Evolutionary conservation across 2,888 invertebrate genomes (phyloP), one percentile per base, ranked within the genome.

Genomic region (Nebria salina): DNA sequence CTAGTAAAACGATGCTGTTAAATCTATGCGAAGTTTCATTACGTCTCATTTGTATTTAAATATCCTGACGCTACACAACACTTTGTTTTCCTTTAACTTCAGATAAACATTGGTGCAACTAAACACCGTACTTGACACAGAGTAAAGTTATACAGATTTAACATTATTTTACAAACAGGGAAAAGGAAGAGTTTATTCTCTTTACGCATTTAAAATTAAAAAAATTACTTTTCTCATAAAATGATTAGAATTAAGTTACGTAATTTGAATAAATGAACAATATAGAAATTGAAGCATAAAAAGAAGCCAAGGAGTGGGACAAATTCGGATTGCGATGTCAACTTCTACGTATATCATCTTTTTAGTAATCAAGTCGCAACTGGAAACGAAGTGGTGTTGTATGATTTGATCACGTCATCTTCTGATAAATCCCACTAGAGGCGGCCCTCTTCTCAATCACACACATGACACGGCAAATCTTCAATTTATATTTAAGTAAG

Each of bases 401-500:
- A 65, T 72, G 75, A 75, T 75, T 75, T 80, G 80, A 80, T 75
- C 75, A 72, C 25, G 72, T 80, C 75, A 80, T 80, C 34, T 80
- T 80, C 70, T 68, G 54, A 54, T 70, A 75, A 80, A 80, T 80
- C 80, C 80, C 64, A 75, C 68, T 68, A 43, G 26, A 65, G 65
- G 41, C 13, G 13, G 13, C 66, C 66, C 26, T 76, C 54, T 41
- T 72, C 65, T 73, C 81, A 81, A 81, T 81, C 77, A 80, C 82
- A 77, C 81, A 81, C 81, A 82, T 82, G 76, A 82, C 80, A 73
- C 80, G 80, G 75, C 80, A 85, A 85, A 85, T 85, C 84, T 84
- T 83, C 85, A 86, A 86, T 87, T 85, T 86, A 87, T 86, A 86
- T 86, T 86, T 85, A 85, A 86, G 85, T 84, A 86, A 85, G 54